Evolutionary conservation across 2,113 vertebrate species (phyloP), one percentile per base, ranked within the genome.

Genomic region (Pseudorasbora parva): DNA sequence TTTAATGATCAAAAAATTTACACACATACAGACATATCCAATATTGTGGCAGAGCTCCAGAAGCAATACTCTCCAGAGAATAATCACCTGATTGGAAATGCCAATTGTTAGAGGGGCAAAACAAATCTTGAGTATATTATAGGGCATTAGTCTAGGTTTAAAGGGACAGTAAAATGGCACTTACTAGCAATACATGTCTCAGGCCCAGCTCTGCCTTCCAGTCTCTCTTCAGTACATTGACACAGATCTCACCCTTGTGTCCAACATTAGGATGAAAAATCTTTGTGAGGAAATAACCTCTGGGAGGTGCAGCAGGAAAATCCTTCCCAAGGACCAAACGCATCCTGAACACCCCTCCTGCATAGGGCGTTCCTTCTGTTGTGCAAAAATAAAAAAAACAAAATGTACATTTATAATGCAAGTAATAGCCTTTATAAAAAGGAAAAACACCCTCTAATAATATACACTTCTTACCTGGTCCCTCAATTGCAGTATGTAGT

Each of bases 211-310:
- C 96, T n/a, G 97, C 96, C 2, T 94, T 97, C 97, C 97, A 98
- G 92, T 98, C 97, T 86, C 94, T 95, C 89, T 98, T 97, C 91
- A 98, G 90, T 79, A 98, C 96, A 0, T 97, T 97, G 91, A 97
- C 96, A 64, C 96, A 98, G 91, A 98, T 98, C 90, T 98, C 97
- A 10, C 97, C 96, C 6, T 96, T 97, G 91, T 96, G 93, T 2
- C 97, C 95, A 85, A 98, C 96, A 2, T 97, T 98, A 0, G 96
- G 97, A 88, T 98, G 97, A 93, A 97, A 98, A 91, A 98, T 98
- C 94, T 97, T 97, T 86, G 97, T 97, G 87, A 97, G 92, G 90
- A 98, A 98, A 93, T 96, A 98, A 87, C 96, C 97, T 90, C 97
- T 97, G 69, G 97, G 97, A 19, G 97, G 97, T 79, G 95, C 95